Percentiles rank a stretch among this genome's conserved stretches.
phyloP scores from a whole-genome alignment of 2,797 vertebrate species.

The Cryptoblepharus egeriae region DNA sequence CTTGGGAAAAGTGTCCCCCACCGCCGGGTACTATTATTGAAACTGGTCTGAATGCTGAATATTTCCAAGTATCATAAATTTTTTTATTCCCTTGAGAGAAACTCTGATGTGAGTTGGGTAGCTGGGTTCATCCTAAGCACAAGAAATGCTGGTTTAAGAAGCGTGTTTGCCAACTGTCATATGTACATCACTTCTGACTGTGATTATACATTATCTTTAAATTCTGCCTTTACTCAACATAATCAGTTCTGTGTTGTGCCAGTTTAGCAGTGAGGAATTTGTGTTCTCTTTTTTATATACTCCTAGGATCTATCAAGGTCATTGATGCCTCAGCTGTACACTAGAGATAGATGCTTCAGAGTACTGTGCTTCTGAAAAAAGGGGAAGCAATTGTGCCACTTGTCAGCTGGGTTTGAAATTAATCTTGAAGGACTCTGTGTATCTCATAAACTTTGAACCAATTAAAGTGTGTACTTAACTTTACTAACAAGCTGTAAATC shows the following conservation, averaged over 20 bases:
- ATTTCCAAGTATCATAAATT: conserved; percentile 11
- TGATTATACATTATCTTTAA: conserved; percentile 71
- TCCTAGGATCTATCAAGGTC: conserved; percentile 61
- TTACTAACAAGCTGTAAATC: conserved; percentile 1
- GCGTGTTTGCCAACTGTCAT: conserved; percentile 50
- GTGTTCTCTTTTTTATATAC: conserved; percentile 38
- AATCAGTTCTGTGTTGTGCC: conserved; percentile 54
- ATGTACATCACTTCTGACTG: conserved; percentile 55
- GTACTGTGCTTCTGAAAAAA: not conserved
- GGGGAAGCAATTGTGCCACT: conserved; percentile 13
- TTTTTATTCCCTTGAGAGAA: conserved; percentile 21
- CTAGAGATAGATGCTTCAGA: conserved; percentile 47
- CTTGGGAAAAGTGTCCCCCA: conserved; percentile 8
- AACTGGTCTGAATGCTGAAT: conserved; percentile 20
- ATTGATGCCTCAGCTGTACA: conserved; percentile 43
- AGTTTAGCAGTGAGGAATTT: conserved; percentile 55
- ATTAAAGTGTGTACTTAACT: conserved; percentile 13
- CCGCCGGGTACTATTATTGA: not conserved
- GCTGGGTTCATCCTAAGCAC: conserved; percentile 37
- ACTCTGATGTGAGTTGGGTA: conserved; percentile 25
- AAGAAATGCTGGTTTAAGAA: conserved; percentile 37
- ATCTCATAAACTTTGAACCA: conserved; percentile 34
- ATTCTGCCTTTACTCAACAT: conserved; percentile 58
- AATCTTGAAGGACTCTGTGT: conserved; percentile 20
- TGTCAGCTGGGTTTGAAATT: conserved; percentile 38